Conservation (phyloP, 2,888 invertebrate species). For the Hipparchia semele region DNA sequence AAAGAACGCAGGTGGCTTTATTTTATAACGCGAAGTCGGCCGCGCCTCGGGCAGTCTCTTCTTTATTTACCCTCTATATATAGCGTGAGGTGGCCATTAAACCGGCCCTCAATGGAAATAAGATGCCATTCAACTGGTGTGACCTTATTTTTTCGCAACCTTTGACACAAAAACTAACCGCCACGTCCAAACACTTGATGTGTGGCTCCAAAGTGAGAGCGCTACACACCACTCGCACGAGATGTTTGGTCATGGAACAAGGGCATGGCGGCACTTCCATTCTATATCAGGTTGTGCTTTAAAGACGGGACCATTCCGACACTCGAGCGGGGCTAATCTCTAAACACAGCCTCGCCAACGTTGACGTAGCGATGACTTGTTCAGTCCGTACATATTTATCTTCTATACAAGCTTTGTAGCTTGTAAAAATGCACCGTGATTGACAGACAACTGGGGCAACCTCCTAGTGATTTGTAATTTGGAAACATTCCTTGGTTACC, state of each 20-base stretch:
- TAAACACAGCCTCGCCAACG: background rate
- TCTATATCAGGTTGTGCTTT: background rate
- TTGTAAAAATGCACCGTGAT: no score
- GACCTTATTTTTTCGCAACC: slow-evolving; percentile 39
- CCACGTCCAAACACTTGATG: slow-evolving; percentile 35
- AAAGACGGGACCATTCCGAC: background rate
- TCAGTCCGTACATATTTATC: no score
- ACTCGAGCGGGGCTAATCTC: background rate
- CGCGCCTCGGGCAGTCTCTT: slow-evolving; percentile 31
- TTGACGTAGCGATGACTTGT: background rate
- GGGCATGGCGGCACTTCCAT: background rate
- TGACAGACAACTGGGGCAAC: no score
- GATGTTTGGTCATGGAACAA: slow-evolving; percentile 16
- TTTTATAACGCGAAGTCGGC: slow-evolving; percentile 30
- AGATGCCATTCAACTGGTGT: slow-evolving; percentile 41
- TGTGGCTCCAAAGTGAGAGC: slow-evolving; percentile 8
- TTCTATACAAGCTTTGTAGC: no score
- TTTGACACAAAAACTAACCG: slow-evolving; percentile 37
- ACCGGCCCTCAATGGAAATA: slow-evolving; percentile 38
- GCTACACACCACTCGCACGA: background rate
- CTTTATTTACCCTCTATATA: slow-evolving; percentile 39
- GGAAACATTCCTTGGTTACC: no score
- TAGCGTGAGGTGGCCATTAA: slow-evolving; percentile 40
- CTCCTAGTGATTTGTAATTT: no score
- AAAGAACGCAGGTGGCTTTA: slow-evolving; percentile 31